Evolutionary conservation across 1,140 invertebrate genomes (phyloP), one percentile per base, ranked within the genome.

Genomic region (Drosophila ironensis): DNA sequence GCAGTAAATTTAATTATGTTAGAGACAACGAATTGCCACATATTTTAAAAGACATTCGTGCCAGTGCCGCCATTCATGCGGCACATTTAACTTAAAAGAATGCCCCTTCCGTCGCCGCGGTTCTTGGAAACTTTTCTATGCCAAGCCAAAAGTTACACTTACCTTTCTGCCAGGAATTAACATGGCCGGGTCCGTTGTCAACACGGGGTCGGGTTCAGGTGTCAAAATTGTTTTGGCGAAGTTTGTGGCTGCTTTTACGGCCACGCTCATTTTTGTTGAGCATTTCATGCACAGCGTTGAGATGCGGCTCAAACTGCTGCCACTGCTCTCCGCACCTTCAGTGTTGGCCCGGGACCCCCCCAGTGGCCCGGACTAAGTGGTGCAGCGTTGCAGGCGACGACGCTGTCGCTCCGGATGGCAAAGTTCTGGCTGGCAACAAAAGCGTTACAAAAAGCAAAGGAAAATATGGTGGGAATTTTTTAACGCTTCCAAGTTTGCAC

Each of bases 151-250:
- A 37, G 33, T 37, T 37, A 37, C 33, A 14, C 33, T 48, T 37
- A 12, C 28, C 27, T 33, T 17, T 63, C 59, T 63, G 60, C 19
- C 42, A 25, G 51, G 64, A 78, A 71, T 80, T 80, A 81, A 81
- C 71, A 80, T 80, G 59, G 47, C 70, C 57, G 14, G 64, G 57
- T 68, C 59, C 41, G 78, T 82, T 82, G 77, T 84, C 78, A 84
- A 73, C 77, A 68, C 72, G 53, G 60, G 60, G 40, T 28, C 14
- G 75, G 72, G 75, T 82, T 76, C 70, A 82, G 77, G 77, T 82
- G 78, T 82, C 77, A 84, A 77, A 81, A 76, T 72, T 84, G 68
- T 69, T 68, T 76, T 71, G 78, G 48, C 46, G 68, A 73, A 82
- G 63, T 77, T 84, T 82, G 78, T 64, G 77, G 77, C 73, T 72